Evolutionary conservation across 2,113 vertebrate genomes (phyloP).

Genomic region (Leptobrachium ailaonicum): DNA sequence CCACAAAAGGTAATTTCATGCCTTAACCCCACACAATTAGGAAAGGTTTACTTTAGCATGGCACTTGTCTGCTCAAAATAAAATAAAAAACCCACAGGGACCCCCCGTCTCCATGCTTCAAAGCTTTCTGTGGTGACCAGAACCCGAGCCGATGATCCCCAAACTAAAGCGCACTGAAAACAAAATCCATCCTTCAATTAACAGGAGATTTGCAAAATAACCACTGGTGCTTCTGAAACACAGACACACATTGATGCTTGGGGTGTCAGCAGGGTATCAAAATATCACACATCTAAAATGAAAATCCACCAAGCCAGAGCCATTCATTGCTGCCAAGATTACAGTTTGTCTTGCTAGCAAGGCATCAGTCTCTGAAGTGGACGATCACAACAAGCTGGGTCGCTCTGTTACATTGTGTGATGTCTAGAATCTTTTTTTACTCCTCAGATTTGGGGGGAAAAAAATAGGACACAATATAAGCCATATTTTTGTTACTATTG

Average conservation of each 20-base stretch:
- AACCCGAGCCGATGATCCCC: slow-evolving; percentile 23
- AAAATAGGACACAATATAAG: too few species aligned
- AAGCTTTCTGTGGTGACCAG: slow-evolving; percentile 25
- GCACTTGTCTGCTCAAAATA: neutral
- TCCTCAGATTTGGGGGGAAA: too few species aligned
- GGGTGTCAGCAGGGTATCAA: slow-evolving; percentile 26
- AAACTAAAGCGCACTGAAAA: slow-evolving; percentile 27
- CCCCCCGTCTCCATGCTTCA: slow-evolving; percentile 35
- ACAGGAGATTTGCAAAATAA: slow-evolving; percentile 32
- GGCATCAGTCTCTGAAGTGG: slow-evolving; percentile 1
- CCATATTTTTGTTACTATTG: too few species aligned
- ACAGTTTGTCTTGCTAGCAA: neutral
- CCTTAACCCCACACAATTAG: slow-evolving; percentile 24
- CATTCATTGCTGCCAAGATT: slow-evolving; percentile 9
- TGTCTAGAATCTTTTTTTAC: too few species aligned
- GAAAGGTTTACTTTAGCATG: slow-evolving; percentile 34
- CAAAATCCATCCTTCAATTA: slow-evolving; percentile 36
- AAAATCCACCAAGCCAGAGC: neutral
- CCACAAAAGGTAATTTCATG: neutral
- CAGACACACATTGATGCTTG: slow-evolving; percentile 15
- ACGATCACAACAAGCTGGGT: neutral
- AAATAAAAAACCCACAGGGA: neutral
- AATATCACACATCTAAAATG: slow-evolving; percentile 11
- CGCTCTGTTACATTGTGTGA: neutral
- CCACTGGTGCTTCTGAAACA: slow-evolving; percentile 20